Conservation (phyloP, 2,113 vertebrate genomes). For the Corythaixoides concolor region DNA sequence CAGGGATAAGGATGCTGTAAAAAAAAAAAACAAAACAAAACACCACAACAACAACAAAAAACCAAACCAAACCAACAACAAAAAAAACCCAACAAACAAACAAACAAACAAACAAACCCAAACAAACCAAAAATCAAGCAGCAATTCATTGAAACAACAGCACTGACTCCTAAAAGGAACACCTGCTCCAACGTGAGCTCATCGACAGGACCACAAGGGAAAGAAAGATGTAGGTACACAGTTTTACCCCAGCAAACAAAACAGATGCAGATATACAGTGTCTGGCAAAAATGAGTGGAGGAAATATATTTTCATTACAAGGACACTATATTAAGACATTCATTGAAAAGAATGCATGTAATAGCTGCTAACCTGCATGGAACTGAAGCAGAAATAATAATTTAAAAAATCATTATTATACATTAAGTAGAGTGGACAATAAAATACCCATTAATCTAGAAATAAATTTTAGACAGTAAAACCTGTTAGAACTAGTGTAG, state of each 20-base stretch:
- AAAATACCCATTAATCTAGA: background rate
- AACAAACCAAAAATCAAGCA: background rate
- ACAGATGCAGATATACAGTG: background rate
- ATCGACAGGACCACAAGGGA: background rate
- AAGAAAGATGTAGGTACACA: background rate
- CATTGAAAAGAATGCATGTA: background rate
- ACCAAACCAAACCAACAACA: too few relatives aligned
- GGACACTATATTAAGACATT: background rate
- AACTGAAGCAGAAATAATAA: background rate
- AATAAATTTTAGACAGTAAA: background rate
- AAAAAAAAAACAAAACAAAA: background rate
- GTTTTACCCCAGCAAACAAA: background rate
- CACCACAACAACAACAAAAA: too few relatives aligned
- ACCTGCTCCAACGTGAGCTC: fast-evolving
- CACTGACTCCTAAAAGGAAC: background rate
- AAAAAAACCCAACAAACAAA: too few relatives aligned
- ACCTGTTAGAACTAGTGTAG: background rate
- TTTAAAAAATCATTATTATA: background rate
- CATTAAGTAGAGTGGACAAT: background rate
- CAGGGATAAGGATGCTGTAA: background rate
- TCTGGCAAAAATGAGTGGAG: background rate
- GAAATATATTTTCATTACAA: background rate
- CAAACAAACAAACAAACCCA: too few relatives aligned
- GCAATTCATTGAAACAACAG: background rate
- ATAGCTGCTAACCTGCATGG: background rate